phyloP scores from a whole-genome alignment of 2,113 vertebrate genomes.

The Lampris megalopsis region DNA sequence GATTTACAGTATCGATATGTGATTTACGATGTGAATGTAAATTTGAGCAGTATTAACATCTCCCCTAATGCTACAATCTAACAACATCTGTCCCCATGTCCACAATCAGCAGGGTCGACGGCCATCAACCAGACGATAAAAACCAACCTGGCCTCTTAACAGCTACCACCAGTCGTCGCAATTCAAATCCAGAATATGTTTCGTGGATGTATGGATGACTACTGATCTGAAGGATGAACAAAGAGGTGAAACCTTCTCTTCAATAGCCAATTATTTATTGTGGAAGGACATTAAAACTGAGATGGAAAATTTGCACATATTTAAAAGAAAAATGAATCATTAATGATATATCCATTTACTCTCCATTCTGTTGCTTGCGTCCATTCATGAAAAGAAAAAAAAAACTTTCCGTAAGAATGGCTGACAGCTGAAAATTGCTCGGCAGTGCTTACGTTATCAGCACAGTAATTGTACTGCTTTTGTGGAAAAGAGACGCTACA shows the following conservation, averaged over 20 bases:
- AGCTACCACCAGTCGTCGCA: too few relatives aligned
- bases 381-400: neutral
- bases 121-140: too few relatives aligned
- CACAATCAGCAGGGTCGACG: too few relatives aligned
- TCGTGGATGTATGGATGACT: too few relatives aligned
- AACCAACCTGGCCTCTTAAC: too few relatives aligned
- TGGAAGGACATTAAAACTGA: neutral
- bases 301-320: slow-evolving; percentile 5
- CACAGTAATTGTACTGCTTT: neutral
- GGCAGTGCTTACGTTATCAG: neutral
- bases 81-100: too few relatives aligned
- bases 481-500: neutral
- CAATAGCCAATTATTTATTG: neutral
- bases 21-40: too few relatives aligned
- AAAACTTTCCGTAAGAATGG: slow-evolving; percentile 3
- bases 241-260: neutral
- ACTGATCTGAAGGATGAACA: neutral
- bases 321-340: slow-evolving; percentile 15
- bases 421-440: slow-evolving; percentile 2
- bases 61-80: neutral
- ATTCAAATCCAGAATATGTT: too few relatives aligned
- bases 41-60: too few relatives aligned
- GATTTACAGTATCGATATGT: neutral
- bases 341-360: neutral
- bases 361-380: neutral